These are phyloP conservation scores for Phocides pigmalion DNA, from an alignment of 1,140 invertebrate species.

Conservation along the genomic window DNA sequence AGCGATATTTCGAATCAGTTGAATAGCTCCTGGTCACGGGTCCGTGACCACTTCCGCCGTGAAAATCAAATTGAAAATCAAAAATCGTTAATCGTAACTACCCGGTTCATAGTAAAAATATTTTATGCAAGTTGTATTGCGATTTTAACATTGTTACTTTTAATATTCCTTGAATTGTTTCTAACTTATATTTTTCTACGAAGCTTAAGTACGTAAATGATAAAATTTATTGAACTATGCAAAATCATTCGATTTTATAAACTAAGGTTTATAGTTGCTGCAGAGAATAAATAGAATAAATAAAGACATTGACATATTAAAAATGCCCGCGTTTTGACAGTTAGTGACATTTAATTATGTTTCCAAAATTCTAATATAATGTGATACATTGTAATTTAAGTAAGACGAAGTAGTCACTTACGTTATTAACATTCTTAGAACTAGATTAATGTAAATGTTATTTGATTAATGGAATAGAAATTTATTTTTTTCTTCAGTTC, in stretches of 20 bases:
- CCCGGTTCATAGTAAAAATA: no score
- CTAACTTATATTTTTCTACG: neutral
- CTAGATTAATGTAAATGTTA: conserved; percentile 32
- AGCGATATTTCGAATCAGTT: no score
- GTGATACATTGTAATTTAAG: conserved; percentile 73
- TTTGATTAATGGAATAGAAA: conserved; percentile 37
- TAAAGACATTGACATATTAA: conserved; percentile 4
- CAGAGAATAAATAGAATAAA: neutral
- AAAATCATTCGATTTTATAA: no score
- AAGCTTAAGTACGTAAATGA: no score
- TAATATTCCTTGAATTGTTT: neutral
- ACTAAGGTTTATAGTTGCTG: neutral
- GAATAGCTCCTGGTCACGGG: no score
- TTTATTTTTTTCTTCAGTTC: conserved; percentile 57
- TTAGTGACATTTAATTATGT: conserved; percentile 34
- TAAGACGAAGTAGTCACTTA: conserved; percentile 46
- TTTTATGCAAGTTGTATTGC: neutral
- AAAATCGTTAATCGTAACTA: no score
- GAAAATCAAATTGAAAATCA: no score
- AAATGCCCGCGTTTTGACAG: conserved; percentile 35
- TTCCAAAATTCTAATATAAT: conserved; percentile 79
- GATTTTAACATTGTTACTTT: neutral
- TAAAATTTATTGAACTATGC: no score
- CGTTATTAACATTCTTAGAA: conserved; percentile 48
- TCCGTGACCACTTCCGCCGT: no score